These are phyloP conservation scores for Garra rufa DNA, from an alignment of 2,113 vertebrate genomes.

Conservation along the genomic window DNA sequence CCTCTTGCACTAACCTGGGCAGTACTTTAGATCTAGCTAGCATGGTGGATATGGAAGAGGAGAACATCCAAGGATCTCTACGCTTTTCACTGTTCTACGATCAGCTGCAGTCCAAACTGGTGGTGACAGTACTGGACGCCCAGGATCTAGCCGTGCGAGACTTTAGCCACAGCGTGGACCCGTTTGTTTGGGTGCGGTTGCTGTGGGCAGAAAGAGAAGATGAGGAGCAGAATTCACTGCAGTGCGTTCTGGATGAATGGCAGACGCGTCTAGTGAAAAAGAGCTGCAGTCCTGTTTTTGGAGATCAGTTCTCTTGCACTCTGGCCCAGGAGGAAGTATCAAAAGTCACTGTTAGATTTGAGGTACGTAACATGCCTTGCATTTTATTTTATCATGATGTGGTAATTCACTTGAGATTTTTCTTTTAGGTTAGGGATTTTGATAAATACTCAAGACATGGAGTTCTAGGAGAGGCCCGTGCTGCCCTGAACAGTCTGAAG, in stretches of 20 bases:
- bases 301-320: slow-evolving; percentile 73
- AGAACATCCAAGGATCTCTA: slow-evolving; percentile 62
- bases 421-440: slow-evolving; percentile 75
- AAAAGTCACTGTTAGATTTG: slow-evolving; percentile 71
- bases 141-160: slow-evolving; percentile 59
- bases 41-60: slow-evolving; percentile 39
- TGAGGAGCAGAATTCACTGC: slow-evolving; percentile 45
- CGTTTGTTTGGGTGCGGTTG: slow-evolving; percentile 66
- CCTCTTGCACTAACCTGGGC: slow-evolving; percentile 19
- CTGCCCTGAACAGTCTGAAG: slow-evolving; percentile 65
- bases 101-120: slow-evolving; percentile 64
- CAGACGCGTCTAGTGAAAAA: slow-evolving; percentile 71
- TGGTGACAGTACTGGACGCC: slow-evolving; percentile 71
- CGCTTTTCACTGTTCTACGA: slow-evolving; percentile 73
- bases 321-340: slow-evolving; percentile 63
- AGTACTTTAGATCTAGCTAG: slow-evolving; percentile 44
- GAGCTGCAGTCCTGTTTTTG: slow-evolving; percentile 70
- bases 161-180: slow-evolving; percentile 53
- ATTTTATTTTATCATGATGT: background rate
- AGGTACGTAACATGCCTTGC: slow-evolving; percentile 61
- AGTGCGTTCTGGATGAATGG: slow-evolving; percentile 70
- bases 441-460: slow-evolving; percentile 77
- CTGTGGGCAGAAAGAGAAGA: slow-evolving; percentile 61
- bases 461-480: slow-evolving; percentile 73
- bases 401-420: background rate